These are phyloP conservation scores for Gobio gobio DNA, from an alignment of 2,113 vertebrate genomes.

Conservation along the genomic window DNA sequence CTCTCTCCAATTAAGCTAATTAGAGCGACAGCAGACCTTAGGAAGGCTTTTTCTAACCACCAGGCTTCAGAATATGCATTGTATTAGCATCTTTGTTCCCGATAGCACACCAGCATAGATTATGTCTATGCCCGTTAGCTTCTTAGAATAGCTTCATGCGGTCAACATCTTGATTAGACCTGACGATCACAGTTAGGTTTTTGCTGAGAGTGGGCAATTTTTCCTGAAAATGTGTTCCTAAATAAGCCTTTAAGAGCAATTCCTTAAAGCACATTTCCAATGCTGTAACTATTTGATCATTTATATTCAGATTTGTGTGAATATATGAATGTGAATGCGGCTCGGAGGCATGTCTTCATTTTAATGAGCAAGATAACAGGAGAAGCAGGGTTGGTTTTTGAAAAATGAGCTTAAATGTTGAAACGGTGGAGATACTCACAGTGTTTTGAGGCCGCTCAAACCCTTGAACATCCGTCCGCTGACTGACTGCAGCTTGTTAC, in stretches of 20 bases:
- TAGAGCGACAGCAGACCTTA: conserved; percentile 48
- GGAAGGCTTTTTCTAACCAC: conserved; percentile 43
- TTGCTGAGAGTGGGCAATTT: conserved; percentile 7
- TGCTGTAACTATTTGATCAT: background rate
- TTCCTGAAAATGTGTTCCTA: background rate
- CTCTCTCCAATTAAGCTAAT: conserved; percentile 59
- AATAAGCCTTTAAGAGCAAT: background rate
- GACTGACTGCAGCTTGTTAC: conserved; percentile 88
- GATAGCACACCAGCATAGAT: background rate
- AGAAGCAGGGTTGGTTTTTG: background rate
- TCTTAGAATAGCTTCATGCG: background rate
- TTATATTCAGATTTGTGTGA: conserved; percentile 6
- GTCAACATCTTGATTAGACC: conserved; percentile 32
- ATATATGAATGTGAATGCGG: background rate
- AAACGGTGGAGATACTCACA: conserved; percentile 79
- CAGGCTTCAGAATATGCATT: conserved; percentile 36
- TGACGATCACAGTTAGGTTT: conserved; percentile 6
- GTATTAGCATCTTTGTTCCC: conserved; percentile 47
- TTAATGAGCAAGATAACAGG: background rate
- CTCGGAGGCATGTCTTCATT: background rate
- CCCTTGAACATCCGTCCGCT: conserved; percentile 90
- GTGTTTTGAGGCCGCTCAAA: conserved; percentile 87
- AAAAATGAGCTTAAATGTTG: background rate
- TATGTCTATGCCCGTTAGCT: background rate
- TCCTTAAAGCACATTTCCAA: background rate